phyloP scores from a whole-genome alignment of 1,140 invertebrate species.

The Radopholus similis region DNA sequence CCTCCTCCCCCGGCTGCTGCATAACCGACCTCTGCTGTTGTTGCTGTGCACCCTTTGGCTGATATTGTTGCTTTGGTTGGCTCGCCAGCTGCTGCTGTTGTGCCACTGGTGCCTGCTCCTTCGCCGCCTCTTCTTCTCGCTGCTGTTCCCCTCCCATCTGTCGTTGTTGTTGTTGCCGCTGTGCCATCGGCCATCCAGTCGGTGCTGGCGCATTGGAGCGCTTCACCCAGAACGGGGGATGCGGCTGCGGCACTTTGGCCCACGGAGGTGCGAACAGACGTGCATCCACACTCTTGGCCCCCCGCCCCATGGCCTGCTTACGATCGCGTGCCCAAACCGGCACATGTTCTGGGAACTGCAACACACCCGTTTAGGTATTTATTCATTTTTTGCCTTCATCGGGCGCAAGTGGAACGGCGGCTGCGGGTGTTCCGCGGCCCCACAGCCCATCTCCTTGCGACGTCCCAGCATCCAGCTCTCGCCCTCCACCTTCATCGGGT shows the following conservation, averaged over 20 bases:
- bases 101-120: background rate
- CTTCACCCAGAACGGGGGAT: constrained; percentile 28
- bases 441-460: background rate
- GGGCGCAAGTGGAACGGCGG: constrained; percentile 7
- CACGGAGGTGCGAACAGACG: constrained; percentile 19
- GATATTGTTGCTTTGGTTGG: constrained; percentile 13
- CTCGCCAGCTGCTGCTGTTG: background rate
- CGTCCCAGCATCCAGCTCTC: constrained; percentile 30
- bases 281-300: constrained; percentile 1
- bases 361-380: background rate
- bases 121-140: background rate
- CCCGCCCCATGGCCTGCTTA: constrained; percentile 8
- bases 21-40: background rate
- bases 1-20: constrained; percentile 1
- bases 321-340: constrained; percentile 19
- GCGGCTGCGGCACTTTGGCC: constrained; percentile 28
- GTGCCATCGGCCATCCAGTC: constrained; percentile 1
- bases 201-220: constrained; percentile 2
- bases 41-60: background rate
- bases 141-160: background rate
- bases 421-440: background rate
- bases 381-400: background rate
- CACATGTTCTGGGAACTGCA: constrained; percentile 17
- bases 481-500: constrained; percentile 17
- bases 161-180: background rate